Base-by-base conservation (phyloP, 1,140 invertebrate species). In the Cyrtorhinus lividipennis region DNA sequence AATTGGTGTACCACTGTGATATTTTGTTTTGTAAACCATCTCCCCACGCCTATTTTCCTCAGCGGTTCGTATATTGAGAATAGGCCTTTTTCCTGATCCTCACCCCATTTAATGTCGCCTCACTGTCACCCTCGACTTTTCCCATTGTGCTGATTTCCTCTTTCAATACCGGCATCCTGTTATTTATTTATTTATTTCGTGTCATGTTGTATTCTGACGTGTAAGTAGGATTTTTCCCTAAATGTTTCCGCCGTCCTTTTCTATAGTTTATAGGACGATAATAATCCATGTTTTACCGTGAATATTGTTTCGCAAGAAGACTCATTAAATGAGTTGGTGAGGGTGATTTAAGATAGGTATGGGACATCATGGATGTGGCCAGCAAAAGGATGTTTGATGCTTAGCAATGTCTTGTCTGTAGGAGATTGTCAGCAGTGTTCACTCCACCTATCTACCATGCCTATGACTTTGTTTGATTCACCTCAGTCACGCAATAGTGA, bases 1-100 rank as follows among this genome's bases (percentile, higher is more conserved):
- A 20, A 53, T 53, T 53, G 48, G 48, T 53, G 48, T 53, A 22
- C 20, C 20, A 53, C 48, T 53, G 48, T 53, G 48, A 53, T 53
- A 22, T 53, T 53, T 53, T 53, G 18, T 12, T 53, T 53, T 20
- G 30, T 38, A 8, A 5, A 8, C 30, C 15, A 5, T 38, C 30
- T 38, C 15, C 5, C 5, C 5, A 38, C 5, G 5, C 30, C 30
- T 38, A 15, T 38, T 8, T 38, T 5, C 15, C 15, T 38, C 30
- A 38, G n/a, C n/a, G 30, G 30, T 38, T 38, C 5, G 5, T 38
- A 15, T 38, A 5, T 15, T 38, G n/a, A n/a, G n/a, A n/a, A n/a
- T n/a, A n/a, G n/a, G 30, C 15, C 5, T 38, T 15, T 15, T 38
- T 38, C 30, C 30, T 15, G 15, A 38, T 38, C 30, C 30, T 15